Percentiles rank a stretch among this genome's conserved stretches.
These are phyloP conservation scores for Pyrocephalus nanus DNA, from an alignment of 2,797 vertebrate genomes.

Conservation along the genomic window DNA sequence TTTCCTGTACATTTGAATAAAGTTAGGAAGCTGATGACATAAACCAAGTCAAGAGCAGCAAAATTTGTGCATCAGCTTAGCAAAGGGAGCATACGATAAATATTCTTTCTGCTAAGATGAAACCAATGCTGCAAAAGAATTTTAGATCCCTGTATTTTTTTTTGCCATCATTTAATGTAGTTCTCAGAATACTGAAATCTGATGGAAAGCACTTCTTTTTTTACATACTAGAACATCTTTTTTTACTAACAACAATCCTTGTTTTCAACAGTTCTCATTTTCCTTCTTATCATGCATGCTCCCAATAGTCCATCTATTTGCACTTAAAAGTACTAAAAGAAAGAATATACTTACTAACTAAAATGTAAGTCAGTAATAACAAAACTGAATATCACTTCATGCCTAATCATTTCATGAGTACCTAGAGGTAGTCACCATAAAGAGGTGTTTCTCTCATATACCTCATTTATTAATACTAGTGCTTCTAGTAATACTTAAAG, in stretches of 20 bases:
- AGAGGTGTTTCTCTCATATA: not conserved
- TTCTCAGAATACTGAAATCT: not conserved
- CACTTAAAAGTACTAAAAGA: not conserved
- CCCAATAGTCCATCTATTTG: not conserved
- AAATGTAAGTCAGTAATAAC: not conserved
- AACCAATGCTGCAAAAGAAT: not conserved
- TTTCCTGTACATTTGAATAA: not conserved
- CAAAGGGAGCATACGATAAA: not conserved
- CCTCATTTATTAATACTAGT: not conserved
- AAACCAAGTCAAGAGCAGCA: not conserved
- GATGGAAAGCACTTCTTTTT: not conserved
- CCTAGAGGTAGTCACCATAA: not conserved
- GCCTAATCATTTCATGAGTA: too few relatives aligned
- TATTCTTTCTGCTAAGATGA: not conserved
- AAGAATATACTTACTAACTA: not conserved
- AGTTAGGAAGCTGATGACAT: not conserved
- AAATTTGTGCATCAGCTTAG: not conserved
- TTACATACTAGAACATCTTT: not conserved
- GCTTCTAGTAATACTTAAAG: not conserved
- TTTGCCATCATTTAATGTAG: not conserved
- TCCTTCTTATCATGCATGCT: not conserved
- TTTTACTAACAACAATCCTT: not conserved
- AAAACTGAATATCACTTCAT: not conserved
- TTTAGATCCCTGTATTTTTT: not conserved
- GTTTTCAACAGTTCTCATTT: not conserved